Conservation (phyloP, 2,797 vertebrate genomes). For the Rhodeus uyekii region DNA sequence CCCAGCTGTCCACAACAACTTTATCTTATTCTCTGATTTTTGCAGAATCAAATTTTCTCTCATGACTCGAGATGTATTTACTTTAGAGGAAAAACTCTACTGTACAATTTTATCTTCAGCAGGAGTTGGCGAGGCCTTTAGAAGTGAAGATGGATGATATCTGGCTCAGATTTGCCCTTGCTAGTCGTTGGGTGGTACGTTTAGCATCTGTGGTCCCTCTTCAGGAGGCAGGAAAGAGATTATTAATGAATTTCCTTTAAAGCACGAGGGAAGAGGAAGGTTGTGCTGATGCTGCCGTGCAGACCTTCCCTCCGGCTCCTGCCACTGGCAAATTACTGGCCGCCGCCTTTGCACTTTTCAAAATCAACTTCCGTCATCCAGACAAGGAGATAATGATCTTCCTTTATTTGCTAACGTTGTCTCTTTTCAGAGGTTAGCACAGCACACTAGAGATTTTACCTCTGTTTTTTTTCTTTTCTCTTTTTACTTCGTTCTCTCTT, state of each 20-base stretch:
- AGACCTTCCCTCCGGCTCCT: slow-evolving; percentile 26
- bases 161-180: slow-evolving; percentile 54
- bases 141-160: slow-evolving; percentile 60
- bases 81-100: slow-evolving; percentile 31
- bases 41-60: slow-evolving; percentile 16
- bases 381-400: slow-evolving; percentile 63
- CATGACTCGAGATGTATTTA: slow-evolving; percentile 8
- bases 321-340: slow-evolving; percentile 59
- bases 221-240: slow-evolving; percentile 38
- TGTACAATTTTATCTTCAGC: slow-evolving; percentile 29
- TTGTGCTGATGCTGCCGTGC: slow-evolving; percentile 64
- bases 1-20: slow-evolving; percentile 11
- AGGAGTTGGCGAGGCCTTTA: slow-evolving; percentile 29
- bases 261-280: slow-evolving; percentile 2
- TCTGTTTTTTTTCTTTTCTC: not conserved
- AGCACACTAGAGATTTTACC: slow-evolving; percentile 15
- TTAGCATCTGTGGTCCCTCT: slow-evolving; percentile 50
- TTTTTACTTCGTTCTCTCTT: not conserved
- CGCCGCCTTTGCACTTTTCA: slow-evolving; percentile 59
- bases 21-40: not conserved
- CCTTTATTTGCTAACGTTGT: slow-evolving; percentile 18
- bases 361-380: slow-evolving; percentile 53
- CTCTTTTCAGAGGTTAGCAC: slow-evolving; percentile 17
- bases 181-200: slow-evolving; percentile 59
- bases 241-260: slow-evolving; percentile 64